These are phyloP conservation scores for Scolanthus callimorphus DNA, from an alignment of 92 coral and sea anemone genomes.

Conservation along the genomic window DNA sequence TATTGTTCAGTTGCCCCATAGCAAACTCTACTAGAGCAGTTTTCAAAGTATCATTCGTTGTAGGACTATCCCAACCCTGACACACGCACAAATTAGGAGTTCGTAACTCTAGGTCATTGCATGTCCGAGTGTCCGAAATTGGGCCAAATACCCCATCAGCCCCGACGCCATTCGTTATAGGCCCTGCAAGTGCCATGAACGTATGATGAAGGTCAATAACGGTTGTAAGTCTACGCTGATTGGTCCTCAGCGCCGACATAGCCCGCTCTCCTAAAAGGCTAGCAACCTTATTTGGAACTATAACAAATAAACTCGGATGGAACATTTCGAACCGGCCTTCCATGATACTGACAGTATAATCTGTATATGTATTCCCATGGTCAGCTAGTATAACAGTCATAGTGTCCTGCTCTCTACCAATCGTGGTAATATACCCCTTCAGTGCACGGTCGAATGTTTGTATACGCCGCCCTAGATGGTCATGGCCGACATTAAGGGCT, in stretches of 20 bases:
- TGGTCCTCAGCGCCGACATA: conserved; percentile 46
- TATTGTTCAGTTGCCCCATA: conserved; percentile 69
- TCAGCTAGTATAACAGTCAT: conserved; percentile 74
- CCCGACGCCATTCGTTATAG: conserved; percentile 19
- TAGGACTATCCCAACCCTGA: conserved; percentile 70
- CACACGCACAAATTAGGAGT: conserved; percentile 80
- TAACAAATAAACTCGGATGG: conserved; percentile 73
- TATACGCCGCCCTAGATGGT: conserved; percentile 51
- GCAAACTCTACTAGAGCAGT: conserved; percentile 69
- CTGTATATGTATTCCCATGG: conserved; percentile 79
- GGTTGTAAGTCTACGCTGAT: conserved; percentile 74
- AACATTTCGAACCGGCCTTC: conserved; percentile 89
- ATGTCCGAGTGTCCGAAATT: conserved; percentile 55
- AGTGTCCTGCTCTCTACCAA: conserved; percentile 55
- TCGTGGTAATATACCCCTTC: conserved; percentile 21
- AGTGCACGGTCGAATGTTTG: conserved; percentile 67
- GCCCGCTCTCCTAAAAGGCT: conserved; percentile 48
- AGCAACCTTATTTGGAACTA: conserved; percentile 65
- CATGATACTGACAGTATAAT: conserved; percentile 30
- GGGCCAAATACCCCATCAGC: conserved; percentile 58
- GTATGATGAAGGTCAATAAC: conserved; percentile 69
- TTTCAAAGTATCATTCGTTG: conserved; percentile 40
- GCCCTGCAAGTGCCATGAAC: conserved; percentile 44
- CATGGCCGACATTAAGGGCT: conserved; percentile 72
- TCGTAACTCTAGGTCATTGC: conserved; percentile 63